Conservation (phyloP, 2,797 vertebrate species). For the Premnoplex brunnescens region DNA sequence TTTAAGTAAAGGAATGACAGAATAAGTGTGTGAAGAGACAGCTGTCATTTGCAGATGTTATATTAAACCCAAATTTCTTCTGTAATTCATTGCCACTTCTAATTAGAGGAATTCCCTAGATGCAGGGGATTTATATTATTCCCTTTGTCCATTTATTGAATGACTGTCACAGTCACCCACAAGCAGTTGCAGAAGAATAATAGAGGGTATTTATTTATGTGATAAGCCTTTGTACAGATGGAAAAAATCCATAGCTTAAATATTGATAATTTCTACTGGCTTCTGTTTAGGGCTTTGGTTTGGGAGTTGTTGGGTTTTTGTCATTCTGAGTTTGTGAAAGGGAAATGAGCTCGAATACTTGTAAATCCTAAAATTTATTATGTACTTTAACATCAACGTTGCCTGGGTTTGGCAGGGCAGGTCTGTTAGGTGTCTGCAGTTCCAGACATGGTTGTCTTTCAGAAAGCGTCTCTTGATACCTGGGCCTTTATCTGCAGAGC, state of each 20-base stretch:
- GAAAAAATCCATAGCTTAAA: conserved; percentile 80
- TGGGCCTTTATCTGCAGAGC: neutral
- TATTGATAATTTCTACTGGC: conserved; percentile 80
- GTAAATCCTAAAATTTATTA: neutral
- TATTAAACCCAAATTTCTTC: conserved; percentile 74
- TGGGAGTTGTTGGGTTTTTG: neutral
- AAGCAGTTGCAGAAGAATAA: conserved; percentile 72
- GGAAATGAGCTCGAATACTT: neutral
- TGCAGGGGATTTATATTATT: conserved; percentile 76
- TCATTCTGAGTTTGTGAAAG: conserved; percentile 64
- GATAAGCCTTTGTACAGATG: conserved; percentile 72
- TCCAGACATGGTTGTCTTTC: neutral
- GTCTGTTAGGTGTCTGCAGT: rapidly evolving
- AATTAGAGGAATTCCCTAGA: conserved; percentile 78
- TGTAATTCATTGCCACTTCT: conserved; percentile 73
- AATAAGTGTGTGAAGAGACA: conserved; percentile 52
- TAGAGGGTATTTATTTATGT: conserved; percentile 82
- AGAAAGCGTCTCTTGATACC: neutral
- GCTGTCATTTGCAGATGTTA: conserved; percentile 73
- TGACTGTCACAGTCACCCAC: conserved; percentile 69
- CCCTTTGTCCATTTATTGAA: conserved; percentile 74
- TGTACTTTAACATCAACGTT: neutral
- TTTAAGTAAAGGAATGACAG: conserved; percentile 69
- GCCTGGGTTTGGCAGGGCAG: neutral
- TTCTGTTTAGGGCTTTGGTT: conserved; percentile 69